phyloP scores from a whole-genome alignment of 2,888 invertebrate species.

The Punctoribates punctum region DNA sequence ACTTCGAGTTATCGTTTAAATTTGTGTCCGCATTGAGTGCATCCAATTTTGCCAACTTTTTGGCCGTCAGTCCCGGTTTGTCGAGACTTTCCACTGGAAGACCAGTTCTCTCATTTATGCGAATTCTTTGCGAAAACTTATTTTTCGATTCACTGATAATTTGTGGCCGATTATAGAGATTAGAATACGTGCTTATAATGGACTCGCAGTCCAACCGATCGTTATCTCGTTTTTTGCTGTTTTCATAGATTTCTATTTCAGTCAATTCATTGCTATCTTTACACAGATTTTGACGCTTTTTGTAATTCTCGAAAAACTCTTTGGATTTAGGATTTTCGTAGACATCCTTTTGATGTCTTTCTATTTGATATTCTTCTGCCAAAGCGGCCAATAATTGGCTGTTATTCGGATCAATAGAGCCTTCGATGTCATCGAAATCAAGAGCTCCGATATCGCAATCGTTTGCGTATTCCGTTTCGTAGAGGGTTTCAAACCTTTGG shows the following conservation, averaged over 20 bases:
- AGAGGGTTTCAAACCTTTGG: slow-evolving; percentile 78
- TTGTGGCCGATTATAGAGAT: slow-evolving; percentile 86
- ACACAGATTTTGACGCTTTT: neutral
- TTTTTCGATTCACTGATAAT: slow-evolving; percentile 68
- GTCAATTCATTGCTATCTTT: slow-evolving; percentile 32
- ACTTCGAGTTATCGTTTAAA: neutral
- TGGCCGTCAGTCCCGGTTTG: slow-evolving; percentile 39
- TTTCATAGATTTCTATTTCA: slow-evolving; percentile 41
- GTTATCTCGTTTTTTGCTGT: slow-evolving; percentile 45
- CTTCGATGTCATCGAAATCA: slow-evolving; percentile 87
- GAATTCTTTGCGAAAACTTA: slow-evolving; percentile 44
- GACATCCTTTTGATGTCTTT: slow-evolving; percentile 55
- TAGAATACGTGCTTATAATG: slow-evolving; percentile 83
- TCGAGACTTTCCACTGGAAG: slow-evolving; percentile 25
- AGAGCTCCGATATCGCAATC: slow-evolving; percentile 82
- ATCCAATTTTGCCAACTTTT: slow-evolving; percentile 41
- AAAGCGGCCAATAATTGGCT: slow-evolving; percentile 68
- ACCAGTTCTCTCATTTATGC: slow-evolving; percentile 39
- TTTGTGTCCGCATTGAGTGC: slow-evolving; percentile 1
- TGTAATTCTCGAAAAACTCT: slow-evolving; percentile 35
- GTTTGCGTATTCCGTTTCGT: slow-evolving; percentile 65
- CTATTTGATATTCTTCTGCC: slow-evolving; percentile 70
- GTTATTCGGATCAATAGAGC: slow-evolving; percentile 63
- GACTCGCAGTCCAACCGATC: slow-evolving; percentile 87
- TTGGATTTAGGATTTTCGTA: slow-evolving; percentile 39